Evolutionary conservation across 1,140 invertebrate species (phyloP).

Genomic region (Proales similis): DNA sequence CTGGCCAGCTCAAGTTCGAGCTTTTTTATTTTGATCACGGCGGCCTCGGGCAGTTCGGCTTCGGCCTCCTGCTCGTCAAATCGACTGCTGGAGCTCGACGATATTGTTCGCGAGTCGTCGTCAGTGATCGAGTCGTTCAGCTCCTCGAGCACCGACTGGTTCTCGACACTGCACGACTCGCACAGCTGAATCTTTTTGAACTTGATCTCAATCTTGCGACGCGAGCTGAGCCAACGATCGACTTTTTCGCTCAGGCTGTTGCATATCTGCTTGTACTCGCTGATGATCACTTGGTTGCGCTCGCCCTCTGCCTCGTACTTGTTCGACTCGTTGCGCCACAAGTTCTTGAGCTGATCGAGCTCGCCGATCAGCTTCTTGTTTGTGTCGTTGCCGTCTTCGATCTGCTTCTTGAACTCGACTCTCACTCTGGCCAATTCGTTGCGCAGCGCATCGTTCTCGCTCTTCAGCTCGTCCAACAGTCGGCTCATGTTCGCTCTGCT

Average conservation of each 20-base stretch:
- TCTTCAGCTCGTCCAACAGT: conserved; percentile 57
- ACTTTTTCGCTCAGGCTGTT: conserved; percentile 24
- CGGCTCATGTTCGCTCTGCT: conserved; percentile 58
- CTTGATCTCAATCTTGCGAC: background rate
- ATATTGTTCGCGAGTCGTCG: too few species aligned
- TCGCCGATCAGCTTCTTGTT: conserved; percentile 31
- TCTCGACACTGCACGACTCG: background rate
- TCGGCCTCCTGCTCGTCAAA: background rate
- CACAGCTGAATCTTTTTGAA: conserved; percentile 8
- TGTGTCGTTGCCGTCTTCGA: conserved; percentile 20
- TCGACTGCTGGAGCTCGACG: too few species aligned
- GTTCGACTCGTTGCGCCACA: conserved; percentile 19
- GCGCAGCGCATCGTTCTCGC: conserved; percentile 17
- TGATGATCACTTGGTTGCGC: conserved; percentile 11
- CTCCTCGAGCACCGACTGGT: background rate
- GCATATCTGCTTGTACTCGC: conserved; percentile 33
- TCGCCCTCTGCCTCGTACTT: conserved; percentile 14
- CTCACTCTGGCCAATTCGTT: conserved; percentile 10
- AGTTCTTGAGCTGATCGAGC: conserved; percentile 22
- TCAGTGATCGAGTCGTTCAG: background rate
- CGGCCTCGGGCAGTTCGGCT: conserved; percentile 2
- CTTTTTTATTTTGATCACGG: conserved; percentile 16
- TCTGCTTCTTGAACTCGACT: conserved; percentile 28
- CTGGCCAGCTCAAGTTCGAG: conserved; percentile 33
- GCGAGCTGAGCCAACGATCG: conserved; percentile 13